Percentiles rank a stretch among this genome's conserved stretches.
Conservation (phyloP, 2,888 invertebrate genomes). For the Pseudococcus jackbeardsleyi region DNA sequence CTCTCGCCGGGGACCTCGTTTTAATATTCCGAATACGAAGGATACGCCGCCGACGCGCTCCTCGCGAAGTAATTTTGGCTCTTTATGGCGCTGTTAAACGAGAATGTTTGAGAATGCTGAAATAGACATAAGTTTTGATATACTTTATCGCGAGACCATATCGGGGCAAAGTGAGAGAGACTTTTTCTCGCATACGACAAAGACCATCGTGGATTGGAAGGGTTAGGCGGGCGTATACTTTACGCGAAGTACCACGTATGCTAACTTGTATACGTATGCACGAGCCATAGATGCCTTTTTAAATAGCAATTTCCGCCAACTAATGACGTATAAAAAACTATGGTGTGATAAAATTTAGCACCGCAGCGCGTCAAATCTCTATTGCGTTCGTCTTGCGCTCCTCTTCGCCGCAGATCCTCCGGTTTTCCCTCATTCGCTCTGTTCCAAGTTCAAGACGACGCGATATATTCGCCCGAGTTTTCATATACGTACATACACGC, state of each 20-base stretch:
- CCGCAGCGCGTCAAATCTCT: constrained; percentile 19
- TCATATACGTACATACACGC: not conserved
- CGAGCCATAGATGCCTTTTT: constrained; percentile 44
- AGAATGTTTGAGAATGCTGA: constrained; percentile 49
- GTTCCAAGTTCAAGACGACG: constrained; percentile 36
- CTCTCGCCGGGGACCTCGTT: constrained; percentile 43
- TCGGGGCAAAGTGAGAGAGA: not conserved
- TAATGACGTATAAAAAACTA: constrained; percentile 54
- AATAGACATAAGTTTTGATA: constrained; percentile 54
- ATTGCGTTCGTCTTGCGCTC: not conserved
- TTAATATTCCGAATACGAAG: constrained; percentile 47
- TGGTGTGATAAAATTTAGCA: constrained; percentile 47
- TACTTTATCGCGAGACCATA: constrained; percentile 42
- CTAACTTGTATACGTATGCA: constrained; percentile 9
- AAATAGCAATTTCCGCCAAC: constrained; percentile 50
- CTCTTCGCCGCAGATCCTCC: not conserved
- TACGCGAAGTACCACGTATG: not conserved
- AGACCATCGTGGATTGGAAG: not conserved
- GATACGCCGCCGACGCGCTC: not conserved
- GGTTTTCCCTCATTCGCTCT: not conserved
- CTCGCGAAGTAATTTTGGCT: constrained; percentile 41
- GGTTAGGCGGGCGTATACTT: not conserved
- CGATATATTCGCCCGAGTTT: not conserved
- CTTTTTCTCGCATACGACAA: not conserved
- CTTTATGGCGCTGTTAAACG: constrained; percentile 54